Evolutionary conservation across 2,113 vertebrate species (phyloP).

Genomic region (Butorides virescens): DNA sequence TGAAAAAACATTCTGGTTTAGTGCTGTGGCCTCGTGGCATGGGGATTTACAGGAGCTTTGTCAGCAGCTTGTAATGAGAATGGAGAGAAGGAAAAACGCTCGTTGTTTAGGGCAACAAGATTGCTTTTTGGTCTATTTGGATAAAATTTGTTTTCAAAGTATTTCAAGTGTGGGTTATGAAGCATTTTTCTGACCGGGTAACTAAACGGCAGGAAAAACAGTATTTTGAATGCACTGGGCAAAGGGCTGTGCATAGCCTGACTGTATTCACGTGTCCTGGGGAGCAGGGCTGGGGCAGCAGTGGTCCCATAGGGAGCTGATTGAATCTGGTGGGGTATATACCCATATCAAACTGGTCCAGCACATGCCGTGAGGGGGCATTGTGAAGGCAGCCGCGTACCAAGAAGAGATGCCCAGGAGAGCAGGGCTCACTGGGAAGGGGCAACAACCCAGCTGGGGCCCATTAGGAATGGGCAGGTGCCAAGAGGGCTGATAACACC

Average conservation of each 20-base stretch:
- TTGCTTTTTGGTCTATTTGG: neutral
- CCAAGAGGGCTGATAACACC: neutral
- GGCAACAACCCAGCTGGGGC: neutral
- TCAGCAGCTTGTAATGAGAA: neutral
- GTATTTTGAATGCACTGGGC: neutral
- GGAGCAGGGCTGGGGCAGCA: neutral
- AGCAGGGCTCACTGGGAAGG: neutral
- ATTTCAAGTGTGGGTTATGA: neutral
- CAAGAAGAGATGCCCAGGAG: neutral
- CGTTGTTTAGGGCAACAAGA: neutral
- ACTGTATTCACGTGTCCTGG: neutral
- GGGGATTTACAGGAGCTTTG: neutral
- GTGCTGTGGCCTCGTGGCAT: neutral
- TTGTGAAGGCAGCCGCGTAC: neutral
- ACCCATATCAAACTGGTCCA: neutral
- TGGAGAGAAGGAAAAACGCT: neutral
- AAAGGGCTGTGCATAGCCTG: neutral
- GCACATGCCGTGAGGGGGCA: fast-evolving
- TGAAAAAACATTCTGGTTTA: conserved; percentile 17
- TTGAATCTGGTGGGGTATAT: neutral
- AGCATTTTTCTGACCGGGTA: neutral
- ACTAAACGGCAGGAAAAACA: neutral
- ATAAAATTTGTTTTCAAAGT: neutral
- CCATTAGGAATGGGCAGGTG: neutral
- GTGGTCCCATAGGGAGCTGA: neutral